Evolutionary conservation across 2,888 invertebrate species (phyloP).

Genomic region (Adela reaumurella): DNA sequence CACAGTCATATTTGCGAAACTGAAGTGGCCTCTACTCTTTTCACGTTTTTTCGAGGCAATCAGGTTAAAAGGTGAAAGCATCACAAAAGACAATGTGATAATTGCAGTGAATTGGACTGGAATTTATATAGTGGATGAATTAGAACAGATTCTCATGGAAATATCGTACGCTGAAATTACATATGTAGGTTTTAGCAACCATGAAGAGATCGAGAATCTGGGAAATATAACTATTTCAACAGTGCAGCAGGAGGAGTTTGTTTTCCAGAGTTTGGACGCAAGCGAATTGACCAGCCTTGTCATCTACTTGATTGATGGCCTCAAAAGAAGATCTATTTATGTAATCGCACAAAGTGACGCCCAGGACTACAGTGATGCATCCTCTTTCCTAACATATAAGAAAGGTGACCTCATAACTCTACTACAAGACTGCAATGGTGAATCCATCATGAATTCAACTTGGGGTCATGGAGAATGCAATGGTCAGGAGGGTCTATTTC

Average conservation of each 20-base stretch:
- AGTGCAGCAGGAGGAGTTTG: conserved; percentile 84
- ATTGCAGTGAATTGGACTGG: conserved; percentile 95
- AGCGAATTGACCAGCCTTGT: conserved; percentile 81
- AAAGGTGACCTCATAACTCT: conserved; percentile 83
- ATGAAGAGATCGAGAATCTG: conserved; percentile 43
- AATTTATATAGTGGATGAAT: conserved; percentile 87
- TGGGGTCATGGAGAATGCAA: conserved; percentile 73
- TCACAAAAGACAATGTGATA: conserved; percentile 71
- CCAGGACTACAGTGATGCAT: conserved; percentile 51
- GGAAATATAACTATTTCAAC: conserved; percentile 76
- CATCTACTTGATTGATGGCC: conserved; percentile 78
- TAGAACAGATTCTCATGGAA: conserved; percentile 86
- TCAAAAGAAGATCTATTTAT: conserved; percentile 81
- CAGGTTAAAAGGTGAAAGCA: conserved; percentile 66
- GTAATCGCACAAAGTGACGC: conserved; percentile 70
- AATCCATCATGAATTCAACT: conserved; percentile 65
- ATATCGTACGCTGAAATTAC: conserved; percentile 83
- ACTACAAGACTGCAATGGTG: conserved; percentile 70
- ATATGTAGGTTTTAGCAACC: conserved; percentile 62
- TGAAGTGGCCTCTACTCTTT: conserved; percentile 92
- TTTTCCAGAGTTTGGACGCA: conserved; percentile 85
- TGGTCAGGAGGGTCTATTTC: conserved; percentile 75
- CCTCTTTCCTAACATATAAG: conserved; percentile 56
- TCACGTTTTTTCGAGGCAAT: conserved; percentile 91
- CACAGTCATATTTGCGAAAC: conserved; percentile 85